Conservation (phyloP, 1,140 invertebrate species). For the Cryptotermes secundus region DNA sequence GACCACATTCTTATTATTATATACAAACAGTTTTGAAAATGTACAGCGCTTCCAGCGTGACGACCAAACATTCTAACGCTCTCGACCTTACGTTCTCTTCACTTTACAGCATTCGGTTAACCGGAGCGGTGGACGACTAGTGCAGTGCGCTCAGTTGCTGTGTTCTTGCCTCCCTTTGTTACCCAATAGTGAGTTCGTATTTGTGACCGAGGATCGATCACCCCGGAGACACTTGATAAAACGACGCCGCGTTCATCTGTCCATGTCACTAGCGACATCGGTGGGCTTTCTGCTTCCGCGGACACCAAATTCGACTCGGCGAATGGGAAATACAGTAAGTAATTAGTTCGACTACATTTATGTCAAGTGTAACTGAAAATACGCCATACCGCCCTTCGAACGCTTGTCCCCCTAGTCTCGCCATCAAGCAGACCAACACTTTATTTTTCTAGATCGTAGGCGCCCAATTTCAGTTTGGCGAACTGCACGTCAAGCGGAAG, state of each 20-base stretch:
- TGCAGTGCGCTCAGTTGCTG: too few species aligned
- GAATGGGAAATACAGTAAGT: neutral
- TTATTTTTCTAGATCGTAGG: slow-evolving; percentile 16
- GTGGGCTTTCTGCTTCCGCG: neutral
- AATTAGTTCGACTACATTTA: neutral
- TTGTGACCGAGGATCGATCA: neutral
- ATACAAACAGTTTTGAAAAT: too few species aligned
- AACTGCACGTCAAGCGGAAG: neutral
- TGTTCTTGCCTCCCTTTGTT: too few species aligned
- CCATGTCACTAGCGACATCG: neutral
- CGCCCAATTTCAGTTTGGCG: neutral
- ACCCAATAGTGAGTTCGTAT: neutral
- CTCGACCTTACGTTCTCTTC: too few species aligned
- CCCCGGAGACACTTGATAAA: neutral
- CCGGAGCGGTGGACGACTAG: too few species aligned
- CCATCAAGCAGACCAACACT: neutral
- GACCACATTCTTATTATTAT: too few species aligned
- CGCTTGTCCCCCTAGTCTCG: neutral
- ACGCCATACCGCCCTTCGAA: neutral
- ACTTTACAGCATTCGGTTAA: too few species aligned
- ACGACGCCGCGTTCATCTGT: neutral
- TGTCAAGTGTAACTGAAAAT: neutral
- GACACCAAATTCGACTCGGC: neutral
- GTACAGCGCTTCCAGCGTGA: too few species aligned
- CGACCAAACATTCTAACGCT: too few species aligned